These are phyloP conservation scores for Amphibalanus amphitrite DNA, from an alignment of 1,140 invertebrate species.

Conservation along the genomic window DNA sequence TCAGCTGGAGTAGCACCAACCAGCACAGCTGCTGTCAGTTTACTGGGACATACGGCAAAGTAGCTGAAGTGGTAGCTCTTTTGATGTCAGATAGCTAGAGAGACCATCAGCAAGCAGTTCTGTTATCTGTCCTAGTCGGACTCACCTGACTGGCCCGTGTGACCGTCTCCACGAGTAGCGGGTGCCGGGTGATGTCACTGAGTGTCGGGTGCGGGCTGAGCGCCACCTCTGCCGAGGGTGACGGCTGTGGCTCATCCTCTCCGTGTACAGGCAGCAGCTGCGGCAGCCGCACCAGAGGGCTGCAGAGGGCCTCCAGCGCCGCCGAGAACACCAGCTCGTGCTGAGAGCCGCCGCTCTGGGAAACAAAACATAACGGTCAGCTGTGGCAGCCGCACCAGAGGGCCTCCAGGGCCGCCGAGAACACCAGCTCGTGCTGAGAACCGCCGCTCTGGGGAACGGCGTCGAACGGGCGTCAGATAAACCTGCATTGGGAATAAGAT, in stretches of 20 bases:
- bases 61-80: no score
- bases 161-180: not conserved
- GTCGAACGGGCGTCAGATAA: no score
- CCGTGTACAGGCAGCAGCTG: not conserved
- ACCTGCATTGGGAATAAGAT: no score
- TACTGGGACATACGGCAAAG: no score
- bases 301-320: not conserved
- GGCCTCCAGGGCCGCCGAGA: not conserved
- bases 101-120: no score
- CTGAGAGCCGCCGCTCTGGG: slow-evolving; percentile 5
- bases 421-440: slow-evolving; percentile 4
- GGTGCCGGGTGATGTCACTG: not conserved
- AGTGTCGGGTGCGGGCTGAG: slow-evolving; percentile 59
- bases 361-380: no score
- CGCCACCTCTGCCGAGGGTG: slow-evolving; percentile 63
- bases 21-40: no score
- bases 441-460: slow-evolving; percentile 4
- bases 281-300: not conserved
- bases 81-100: no score
- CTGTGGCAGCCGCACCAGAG: not conserved
- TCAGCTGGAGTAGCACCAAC: no score
- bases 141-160: slow-evolving; percentile 38
- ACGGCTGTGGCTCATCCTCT: slow-evolving; percentile 44
- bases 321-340: slow-evolving; percentile 1
- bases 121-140: no score